phyloP scores from a whole-genome alignment of 2,888 invertebrate genomes.

The Cerceris rybyensis region DNA sequence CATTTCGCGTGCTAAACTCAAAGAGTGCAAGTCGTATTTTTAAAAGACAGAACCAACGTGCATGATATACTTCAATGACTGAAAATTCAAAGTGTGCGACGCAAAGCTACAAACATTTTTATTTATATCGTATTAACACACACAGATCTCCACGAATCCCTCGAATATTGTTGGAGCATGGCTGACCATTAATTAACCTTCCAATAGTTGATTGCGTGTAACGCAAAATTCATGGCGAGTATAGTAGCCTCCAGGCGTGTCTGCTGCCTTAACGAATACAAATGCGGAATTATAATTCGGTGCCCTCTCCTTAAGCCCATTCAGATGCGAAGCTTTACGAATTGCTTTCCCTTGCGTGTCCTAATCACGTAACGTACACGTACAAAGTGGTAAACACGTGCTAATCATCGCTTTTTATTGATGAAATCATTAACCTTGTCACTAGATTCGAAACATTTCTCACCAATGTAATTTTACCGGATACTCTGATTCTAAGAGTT shows the following conservation, averaged over 20 bases:
- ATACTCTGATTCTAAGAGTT: not conserved
- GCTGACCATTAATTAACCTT: conserved; percentile 67
- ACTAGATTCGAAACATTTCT: conserved; percentile 69
- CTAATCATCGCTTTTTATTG: conserved; percentile 73
- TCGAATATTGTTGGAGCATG: conserved; percentile 44
- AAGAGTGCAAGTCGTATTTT: conserved; percentile 24
- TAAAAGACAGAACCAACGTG: too few species aligned
- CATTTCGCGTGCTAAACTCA: conserved; percentile 20
- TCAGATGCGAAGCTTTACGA: conserved; percentile 55
- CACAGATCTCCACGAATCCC: conserved; percentile 13
- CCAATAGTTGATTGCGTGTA: conserved; percentile 72
- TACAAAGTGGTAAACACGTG: conserved; percentile 56
- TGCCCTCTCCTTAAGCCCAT: conserved; percentile 53
- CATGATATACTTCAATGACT: too few species aligned
- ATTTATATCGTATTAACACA: too few species aligned
- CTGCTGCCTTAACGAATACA: conserved; percentile 78
- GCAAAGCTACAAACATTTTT: too few species aligned
- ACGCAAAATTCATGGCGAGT: conserved; percentile 74
- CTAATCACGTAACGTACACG: conserved; percentile 50
- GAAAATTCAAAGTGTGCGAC: too few species aligned
- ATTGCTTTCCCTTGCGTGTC: conserved; percentile 56
- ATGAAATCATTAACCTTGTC: conserved; percentile 74
- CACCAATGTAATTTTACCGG: conserved; percentile 1
- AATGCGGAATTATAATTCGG: conserved; percentile 79
- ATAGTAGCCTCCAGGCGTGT: conserved; percentile 58